These are phyloP conservation scores for Cherax destructor DNA, from an alignment of 1,140 invertebrate species.

Conservation along the genomic window DNA sequence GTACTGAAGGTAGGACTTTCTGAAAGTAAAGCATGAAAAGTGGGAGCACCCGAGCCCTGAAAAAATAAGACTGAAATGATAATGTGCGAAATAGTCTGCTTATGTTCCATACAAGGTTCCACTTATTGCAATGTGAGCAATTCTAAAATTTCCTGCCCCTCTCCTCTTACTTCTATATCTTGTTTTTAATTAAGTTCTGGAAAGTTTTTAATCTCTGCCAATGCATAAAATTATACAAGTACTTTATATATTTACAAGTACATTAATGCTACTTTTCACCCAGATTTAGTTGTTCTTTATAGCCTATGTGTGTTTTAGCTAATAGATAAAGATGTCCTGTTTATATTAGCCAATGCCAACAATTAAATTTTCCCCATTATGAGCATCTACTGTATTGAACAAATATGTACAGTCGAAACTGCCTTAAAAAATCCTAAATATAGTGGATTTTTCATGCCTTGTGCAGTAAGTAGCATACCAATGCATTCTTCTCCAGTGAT, in stretches of 20 bases:
- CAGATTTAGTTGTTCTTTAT: background rate
- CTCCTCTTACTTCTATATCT: background rate
- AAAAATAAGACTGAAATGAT: too few relatives aligned
- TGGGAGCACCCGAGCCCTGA: too few relatives aligned
- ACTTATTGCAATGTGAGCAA: background rate
- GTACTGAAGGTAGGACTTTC: too few relatives aligned
- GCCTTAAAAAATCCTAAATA: background rate
- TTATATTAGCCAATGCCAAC: background rate
- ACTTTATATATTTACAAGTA: background rate
- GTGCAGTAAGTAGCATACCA: too few relatives aligned
- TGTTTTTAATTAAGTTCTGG: background rate
- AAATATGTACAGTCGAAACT: background rate
- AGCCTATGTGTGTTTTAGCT: background rate
- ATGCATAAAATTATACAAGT: background rate
- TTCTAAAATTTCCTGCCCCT: background rate
- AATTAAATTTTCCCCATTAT: background rate
- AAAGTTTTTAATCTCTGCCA: background rate
- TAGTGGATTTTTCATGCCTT: background rate
- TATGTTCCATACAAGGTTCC: too few relatives aligned
- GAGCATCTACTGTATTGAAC: background rate
- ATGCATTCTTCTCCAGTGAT: background rate
- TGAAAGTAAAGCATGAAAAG: too few relatives aligned
- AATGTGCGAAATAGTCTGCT: too few relatives aligned
- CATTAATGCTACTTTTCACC: background rate
- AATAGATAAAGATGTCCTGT: background rate